Conservation (phyloP, 2,113 vertebrate genomes). For the Tauraco erythrolophus region DNA sequence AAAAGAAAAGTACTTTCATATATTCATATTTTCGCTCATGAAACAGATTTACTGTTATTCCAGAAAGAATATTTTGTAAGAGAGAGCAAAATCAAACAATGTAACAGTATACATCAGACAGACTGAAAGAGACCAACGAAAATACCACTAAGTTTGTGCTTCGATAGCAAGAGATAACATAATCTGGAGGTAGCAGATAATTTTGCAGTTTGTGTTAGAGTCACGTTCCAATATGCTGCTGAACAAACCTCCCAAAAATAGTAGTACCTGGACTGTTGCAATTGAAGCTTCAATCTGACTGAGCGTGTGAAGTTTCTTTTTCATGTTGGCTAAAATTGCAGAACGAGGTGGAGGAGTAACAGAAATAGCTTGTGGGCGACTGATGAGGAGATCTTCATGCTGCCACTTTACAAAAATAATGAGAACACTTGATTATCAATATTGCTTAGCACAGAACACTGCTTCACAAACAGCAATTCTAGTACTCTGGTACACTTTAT, state of each 20-base stretch:
- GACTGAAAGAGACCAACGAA: not conserved
- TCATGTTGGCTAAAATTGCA: slow-evolving; percentile 94
- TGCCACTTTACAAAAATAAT: slow-evolving; percentile 86
- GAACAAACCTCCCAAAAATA: not conserved
- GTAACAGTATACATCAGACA: not conserved
- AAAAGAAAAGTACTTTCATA: not conserved
- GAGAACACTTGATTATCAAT: not conserved
- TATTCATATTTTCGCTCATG: not conserved
- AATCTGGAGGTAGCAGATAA: not conserved
- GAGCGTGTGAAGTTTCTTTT: slow-evolving; percentile 97
- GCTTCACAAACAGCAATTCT: not conserved
- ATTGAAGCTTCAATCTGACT: slow-evolving; percentile 95
- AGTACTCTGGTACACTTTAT: not conserved
- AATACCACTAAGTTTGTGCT: not conserved
- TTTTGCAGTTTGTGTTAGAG: not conserved
- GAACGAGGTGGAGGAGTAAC: slow-evolving; percentile 92
- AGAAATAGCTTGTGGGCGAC: slow-evolving; percentile 87
- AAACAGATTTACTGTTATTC: not conserved
- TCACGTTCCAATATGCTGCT: not conserved
- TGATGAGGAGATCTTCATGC: slow-evolving; percentile 93
- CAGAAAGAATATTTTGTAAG: not conserved
- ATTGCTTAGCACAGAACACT: not conserved
- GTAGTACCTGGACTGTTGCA: slow-evolving; percentile 86
- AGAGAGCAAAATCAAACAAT: not conserved
- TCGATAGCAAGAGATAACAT: fast-evolving